phyloP scores from a whole-genome alignment of 2,797 vertebrate genomes.

The Poliocrania exsul region DNA sequence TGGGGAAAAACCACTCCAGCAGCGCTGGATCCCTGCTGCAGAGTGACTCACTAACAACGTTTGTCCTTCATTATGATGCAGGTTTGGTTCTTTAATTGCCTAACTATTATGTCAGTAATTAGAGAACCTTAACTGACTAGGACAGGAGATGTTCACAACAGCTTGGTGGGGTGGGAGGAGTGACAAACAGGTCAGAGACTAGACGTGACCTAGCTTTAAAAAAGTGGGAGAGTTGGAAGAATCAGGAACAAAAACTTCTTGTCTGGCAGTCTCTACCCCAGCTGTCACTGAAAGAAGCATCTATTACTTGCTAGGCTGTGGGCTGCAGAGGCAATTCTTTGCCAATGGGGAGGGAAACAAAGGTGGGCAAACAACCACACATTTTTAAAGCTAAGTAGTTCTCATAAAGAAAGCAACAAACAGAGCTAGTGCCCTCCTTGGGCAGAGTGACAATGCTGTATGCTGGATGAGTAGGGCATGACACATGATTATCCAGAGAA shows the following conservation, averaged over 20 bases:
- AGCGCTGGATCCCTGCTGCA: background rate
- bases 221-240: background rate
- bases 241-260: background rate
- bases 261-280: background rate
- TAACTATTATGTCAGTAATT: constrained; percentile 21
- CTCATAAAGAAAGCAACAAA: background rate
- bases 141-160: background rate
- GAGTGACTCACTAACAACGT: constrained; percentile 50
- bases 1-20: background rate
- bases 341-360: background rate
- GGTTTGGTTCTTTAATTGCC: constrained; percentile 38
- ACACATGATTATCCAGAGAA: background rate
- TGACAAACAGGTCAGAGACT: background rate
- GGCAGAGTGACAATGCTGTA: background rate
- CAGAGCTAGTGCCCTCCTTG: background rate
- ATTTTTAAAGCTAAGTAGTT: background rate
- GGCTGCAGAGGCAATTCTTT: background rate
- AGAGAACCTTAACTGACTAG: background rate
- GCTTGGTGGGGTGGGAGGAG: background rate
- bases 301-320: background rate
- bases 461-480: background rate
- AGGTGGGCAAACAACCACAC: background rate
- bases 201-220: background rate
- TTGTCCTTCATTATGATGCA: constrained; percentile 18
- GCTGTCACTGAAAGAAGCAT: background rate